A percentile compares a stretch with the other conserved stretches of the same genome.
These are phyloP conservation scores for Acipenser transmontanus DNA, from an alignment of 2,797 vertebrate genomes.

Conservation along the genomic window DNA sequence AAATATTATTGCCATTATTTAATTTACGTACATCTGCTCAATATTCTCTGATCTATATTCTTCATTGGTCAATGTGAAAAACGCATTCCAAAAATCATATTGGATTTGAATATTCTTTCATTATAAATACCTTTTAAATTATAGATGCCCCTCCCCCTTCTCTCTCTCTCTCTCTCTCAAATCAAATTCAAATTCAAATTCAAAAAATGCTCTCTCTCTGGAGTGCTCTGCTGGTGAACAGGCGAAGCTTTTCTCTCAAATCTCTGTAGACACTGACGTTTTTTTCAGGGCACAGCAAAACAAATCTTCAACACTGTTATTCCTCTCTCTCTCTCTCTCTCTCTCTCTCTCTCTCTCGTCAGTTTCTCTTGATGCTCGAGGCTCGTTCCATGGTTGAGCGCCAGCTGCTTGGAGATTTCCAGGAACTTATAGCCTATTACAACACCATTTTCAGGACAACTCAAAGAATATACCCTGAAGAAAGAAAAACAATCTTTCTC, in stretches of 20 bases:
- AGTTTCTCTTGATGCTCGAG: not conserved
- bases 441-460: too few relatives aligned
- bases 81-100: too few relatives aligned
- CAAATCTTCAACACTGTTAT: conserved; percentile 1
- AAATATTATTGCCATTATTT: too few relatives aligned
- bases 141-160: not conserved
- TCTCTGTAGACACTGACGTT: conserved; percentile 32
- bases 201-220: conserved; percentile 3
- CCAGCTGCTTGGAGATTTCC: not conserved
- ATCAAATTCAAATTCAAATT: too few relatives aligned
- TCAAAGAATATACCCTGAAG: too few relatives aligned
- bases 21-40: too few relatives aligned
- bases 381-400: not conserved
- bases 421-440: too few relatives aligned
- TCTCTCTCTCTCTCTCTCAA: not conserved
- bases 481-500: too few relatives aligned
- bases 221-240: conserved; percentile 19
- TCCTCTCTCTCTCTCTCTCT: conserved; percentile 1
- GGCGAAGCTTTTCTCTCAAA: conserved; percentile 23
- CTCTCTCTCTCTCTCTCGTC: not conserved
- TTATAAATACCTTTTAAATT: too few relatives aligned
- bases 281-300: conserved; percentile 25
- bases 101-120: too few relatives aligned
- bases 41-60: too few relatives aligned
- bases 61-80: too few relatives aligned